These are phyloP conservation scores for Chiloscyllium punctatum DNA, from an alignment of 2,797 vertebrate genomes.

Conservation along the genomic window DNA sequence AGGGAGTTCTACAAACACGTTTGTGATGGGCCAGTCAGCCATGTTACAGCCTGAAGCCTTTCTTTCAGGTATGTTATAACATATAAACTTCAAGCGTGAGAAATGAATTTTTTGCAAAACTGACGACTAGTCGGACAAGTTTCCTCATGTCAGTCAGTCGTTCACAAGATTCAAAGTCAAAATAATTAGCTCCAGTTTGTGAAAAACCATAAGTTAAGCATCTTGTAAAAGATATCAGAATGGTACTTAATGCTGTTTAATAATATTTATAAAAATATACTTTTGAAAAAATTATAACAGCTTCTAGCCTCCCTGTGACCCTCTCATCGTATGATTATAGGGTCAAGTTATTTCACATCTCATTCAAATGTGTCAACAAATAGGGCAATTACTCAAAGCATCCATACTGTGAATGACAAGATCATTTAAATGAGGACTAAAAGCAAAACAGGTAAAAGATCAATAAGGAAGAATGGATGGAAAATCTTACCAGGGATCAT, in stretches of 20 bases:
- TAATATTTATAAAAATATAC: background rate
- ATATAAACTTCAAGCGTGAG: background rate
- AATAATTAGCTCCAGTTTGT: constrained; percentile 3
- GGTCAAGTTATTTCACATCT: background rate
- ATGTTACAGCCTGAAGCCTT: background rate
- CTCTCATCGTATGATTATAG: background rate
- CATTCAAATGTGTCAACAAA: background rate
- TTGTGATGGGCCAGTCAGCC: background rate
- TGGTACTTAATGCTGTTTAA: background rate
- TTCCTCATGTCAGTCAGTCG: background rate
- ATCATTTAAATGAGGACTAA: background rate
- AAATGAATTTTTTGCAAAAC: background rate
- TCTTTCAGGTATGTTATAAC: background rate
- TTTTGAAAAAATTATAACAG: background rate
- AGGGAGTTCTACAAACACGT: background rate
- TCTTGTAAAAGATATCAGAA: background rate
- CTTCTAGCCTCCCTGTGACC: background rate
- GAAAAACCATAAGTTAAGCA: background rate
- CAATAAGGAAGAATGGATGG: background rate
- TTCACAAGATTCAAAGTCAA: background rate
- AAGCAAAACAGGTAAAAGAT: background rate
- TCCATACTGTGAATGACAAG: background rate
- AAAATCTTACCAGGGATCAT: background rate
- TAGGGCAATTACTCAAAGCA: background rate
- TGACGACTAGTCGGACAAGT: background rate